Evolutionary conservation across 2,113 vertebrate species (phyloP).

Genomic region (Prionailurus viverrinus): DNA sequence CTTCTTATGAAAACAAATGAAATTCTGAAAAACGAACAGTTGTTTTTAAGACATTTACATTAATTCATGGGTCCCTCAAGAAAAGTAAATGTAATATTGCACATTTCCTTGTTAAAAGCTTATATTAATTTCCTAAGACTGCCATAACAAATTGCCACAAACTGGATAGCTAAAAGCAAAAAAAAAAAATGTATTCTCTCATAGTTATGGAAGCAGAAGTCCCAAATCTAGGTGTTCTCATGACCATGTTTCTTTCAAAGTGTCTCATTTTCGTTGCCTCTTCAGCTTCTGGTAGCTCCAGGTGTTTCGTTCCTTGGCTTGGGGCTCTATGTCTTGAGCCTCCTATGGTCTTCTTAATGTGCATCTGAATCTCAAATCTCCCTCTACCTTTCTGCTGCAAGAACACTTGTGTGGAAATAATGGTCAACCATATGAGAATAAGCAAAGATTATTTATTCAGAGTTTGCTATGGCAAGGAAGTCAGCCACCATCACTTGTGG

Average conservation of each 20-base stretch:
- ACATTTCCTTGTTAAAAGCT: conserved; percentile 21
- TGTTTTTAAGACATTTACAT: conserved; percentile 32
- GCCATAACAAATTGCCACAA: not conserved
- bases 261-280: not conserved
- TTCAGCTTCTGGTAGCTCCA: not conserved
- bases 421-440: not conserved
- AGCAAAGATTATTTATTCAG: not conserved
- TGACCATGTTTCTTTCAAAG: not conserved
- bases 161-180: not conserved
- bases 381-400: not conserved
- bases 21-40: conserved; percentile 10
- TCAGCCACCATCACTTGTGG: not conserved
- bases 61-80: conserved; percentile 27
- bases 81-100: not conserved
- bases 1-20: not conserved
- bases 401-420: not conserved
- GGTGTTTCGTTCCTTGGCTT: not conserved
- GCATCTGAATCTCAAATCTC: not conserved
- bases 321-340: not conserved
- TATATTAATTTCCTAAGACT: not conserved
- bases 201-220: not conserved
- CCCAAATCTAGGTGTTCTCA: not conserved
- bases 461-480: not conserved
- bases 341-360: not conserved
- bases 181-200: not conserved